Evolutionary conservation across 2,888 invertebrate genomes (phyloP), one percentile per base, ranked within the genome.

Genomic region (Petrolisthes manimaculis): DNA sequence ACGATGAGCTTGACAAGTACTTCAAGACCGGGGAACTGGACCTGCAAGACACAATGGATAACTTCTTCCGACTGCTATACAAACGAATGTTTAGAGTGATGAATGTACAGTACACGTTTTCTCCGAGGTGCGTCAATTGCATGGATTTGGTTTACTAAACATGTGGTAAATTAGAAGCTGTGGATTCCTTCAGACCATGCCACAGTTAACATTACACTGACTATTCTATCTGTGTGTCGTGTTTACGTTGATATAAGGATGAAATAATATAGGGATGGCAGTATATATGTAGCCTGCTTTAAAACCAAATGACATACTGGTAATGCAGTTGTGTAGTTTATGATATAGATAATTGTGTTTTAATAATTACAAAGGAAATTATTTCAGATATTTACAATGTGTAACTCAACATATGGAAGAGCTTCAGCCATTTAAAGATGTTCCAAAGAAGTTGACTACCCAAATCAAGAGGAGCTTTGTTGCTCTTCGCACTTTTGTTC

Each of bases 51-150:
- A 96, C 97, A 91, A 96, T 99, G 96, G 97, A 98, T 92, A 95
- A 95, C 91, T 99, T 99, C 94, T 99, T 99, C 94, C 96, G 96
- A 92, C 96, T 96, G 21, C 95, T 99, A 69, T 97, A 98, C 93
- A 97, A 98, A 94, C 97, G 97, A 93, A 98, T 99, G 98, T 98
- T 98, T 94, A 96, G 96, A 24, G 98, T 98, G 80, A 95, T 98
- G 92, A 98, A 99, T 93, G 95, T 96, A n/a, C 97, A 98, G 93
- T 98, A 84, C 79, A 55, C 37, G 12, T 83, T 84, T 37, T 83
- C 53, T 54, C 12, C 75, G 14, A 74, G 78, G 75, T 84, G 67
- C 9, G 82, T 84, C 75, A 0, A 8, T 12, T n/a, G 24, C 4
- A 56, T 18, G 9, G 21, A 21, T 18, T 53, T 53, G 8, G 37